Conservation (phyloP, 2,113 vertebrate genomes). For the Seriola aureovittata region DNA sequence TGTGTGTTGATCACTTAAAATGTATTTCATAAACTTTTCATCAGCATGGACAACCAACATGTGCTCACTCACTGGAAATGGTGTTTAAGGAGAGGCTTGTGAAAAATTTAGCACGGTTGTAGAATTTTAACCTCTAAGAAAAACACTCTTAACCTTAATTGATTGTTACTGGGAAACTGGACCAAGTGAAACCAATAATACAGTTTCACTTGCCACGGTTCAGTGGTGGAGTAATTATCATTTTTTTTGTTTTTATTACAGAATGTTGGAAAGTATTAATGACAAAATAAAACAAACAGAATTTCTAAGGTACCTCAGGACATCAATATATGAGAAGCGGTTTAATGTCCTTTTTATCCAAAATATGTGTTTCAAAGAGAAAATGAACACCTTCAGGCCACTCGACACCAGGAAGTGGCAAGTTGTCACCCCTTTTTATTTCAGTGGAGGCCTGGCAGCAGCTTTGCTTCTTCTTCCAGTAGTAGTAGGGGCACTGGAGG, state of each 20-base stretch:
- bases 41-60: neutral
- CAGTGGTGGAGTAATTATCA: slow-evolving; percentile 1
- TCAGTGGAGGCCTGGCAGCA: slow-evolving; percentile 20
- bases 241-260: neutral
- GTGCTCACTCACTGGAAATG: neutral
- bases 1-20: slow-evolving; percentile 12
- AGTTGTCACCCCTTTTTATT: slow-evolving; percentile 36
- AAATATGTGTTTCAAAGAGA: slow-evolving; percentile 12
- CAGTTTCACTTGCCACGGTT: neutral
- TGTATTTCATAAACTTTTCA: neutral
- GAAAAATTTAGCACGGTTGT: neutral
- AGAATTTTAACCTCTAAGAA: neutral
- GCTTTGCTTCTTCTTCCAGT: neutral
- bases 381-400: slow-evolving; percentile 11
- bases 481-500: neutral
- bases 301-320: neutral
- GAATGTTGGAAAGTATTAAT: neutral
- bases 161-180: slow-evolving; percentile 17
- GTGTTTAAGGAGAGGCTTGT: slow-evolving; percentile 25
- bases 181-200: slow-evolving; percentile 2
- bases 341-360: slow-evolving; percentile 1
- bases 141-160: slow-evolving; percentile 13
- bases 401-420: slow-evolving; percentile 21
- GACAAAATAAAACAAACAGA: neutral
- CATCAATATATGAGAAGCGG: neutral